phyloP scores from a whole-genome alignment of 2,113 vertebrate species.

The Pachycephala philippinensis region DNA sequence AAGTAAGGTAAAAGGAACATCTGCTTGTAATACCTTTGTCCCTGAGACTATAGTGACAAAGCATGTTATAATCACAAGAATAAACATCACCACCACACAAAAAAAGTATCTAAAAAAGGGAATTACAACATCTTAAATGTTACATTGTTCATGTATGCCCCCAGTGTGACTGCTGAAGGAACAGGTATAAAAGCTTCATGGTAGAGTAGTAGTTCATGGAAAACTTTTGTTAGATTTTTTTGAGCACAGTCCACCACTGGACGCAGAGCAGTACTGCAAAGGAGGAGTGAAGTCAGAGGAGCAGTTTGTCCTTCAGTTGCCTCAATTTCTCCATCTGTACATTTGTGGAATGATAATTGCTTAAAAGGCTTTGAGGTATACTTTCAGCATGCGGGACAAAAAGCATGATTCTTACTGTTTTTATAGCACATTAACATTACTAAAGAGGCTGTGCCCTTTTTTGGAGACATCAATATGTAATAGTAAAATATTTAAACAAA shows the following conservation, averaged over 20 bases:
- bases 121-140: no score
- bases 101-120: not conserved
- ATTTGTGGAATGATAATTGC: not conserved
- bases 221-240: not conserved
- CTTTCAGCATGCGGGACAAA: not conserved
- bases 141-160: not conserved
- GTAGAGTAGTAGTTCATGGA: not conserved
- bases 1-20: not conserved
- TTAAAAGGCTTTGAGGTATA: not conserved
- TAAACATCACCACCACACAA: rapidly evolving
- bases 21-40: not conserved
- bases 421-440: not conserved
- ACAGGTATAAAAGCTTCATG: not conserved
- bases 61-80: not conserved
- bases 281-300: not conserved
- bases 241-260: not conserved
- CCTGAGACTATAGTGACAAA: not conserved
- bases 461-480: not conserved
- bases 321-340: not conserved
- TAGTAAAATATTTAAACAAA: not conserved
- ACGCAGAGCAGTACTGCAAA: not conserved
- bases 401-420: not conserved
- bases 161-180: not conserved
- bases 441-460: not conserved
- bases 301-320: not conserved